Evolutionary conservation across 35 echinoderm and acorn worm species (phyloP).

Genomic region (Ophiothrix spiculata): DNA sequence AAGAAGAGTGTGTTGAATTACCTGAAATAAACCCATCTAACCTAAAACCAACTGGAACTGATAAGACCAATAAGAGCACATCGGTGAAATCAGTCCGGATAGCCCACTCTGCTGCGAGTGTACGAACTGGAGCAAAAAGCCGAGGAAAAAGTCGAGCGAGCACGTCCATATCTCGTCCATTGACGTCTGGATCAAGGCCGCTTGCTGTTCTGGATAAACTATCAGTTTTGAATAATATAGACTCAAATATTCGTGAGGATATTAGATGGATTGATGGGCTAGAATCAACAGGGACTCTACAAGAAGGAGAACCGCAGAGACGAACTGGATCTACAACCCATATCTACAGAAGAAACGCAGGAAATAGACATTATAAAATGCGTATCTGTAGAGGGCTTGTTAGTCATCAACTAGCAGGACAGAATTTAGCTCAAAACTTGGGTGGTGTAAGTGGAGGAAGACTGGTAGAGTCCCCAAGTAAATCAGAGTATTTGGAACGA

Average conservation of each 20-base stretch:
- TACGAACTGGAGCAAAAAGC: background rate
- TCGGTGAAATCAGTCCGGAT: background rate
- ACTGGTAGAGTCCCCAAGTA: conserved; percentile 33
- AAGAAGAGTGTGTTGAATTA: background rate
- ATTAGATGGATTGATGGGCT: conserved; percentile 76
- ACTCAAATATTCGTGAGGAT: conserved; percentile 70
- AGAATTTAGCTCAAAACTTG: conserved; percentile 3
- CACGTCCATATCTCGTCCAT: background rate
- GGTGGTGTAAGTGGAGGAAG: conserved; percentile 58
- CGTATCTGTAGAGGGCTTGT: conserved; percentile 80
- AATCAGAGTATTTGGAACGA: background rate
- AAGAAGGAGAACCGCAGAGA: conserved; percentile 29
- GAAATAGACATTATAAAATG: conserved; percentile 56
- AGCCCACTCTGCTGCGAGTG: background rate
- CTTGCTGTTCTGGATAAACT: conserved; percentile 67
- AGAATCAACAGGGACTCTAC: conserved; percentile 68
- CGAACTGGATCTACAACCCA: conserved; percentile 37
- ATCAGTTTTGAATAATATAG: conserved; percentile 60
- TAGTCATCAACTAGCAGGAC: conserved; percentile 54
- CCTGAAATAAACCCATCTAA: background rate
- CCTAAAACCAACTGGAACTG: background rate
- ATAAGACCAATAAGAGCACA: background rate
- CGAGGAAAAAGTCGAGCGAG: background rate
- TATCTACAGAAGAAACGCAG: conserved; percentile 40
- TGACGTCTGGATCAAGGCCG: conserved; percentile 36